Evolutionary conservation across 2,888 invertebrate species (phyloP), one percentile per base, ranked within the genome.

Genomic region (Tiphia femorata): DNA sequence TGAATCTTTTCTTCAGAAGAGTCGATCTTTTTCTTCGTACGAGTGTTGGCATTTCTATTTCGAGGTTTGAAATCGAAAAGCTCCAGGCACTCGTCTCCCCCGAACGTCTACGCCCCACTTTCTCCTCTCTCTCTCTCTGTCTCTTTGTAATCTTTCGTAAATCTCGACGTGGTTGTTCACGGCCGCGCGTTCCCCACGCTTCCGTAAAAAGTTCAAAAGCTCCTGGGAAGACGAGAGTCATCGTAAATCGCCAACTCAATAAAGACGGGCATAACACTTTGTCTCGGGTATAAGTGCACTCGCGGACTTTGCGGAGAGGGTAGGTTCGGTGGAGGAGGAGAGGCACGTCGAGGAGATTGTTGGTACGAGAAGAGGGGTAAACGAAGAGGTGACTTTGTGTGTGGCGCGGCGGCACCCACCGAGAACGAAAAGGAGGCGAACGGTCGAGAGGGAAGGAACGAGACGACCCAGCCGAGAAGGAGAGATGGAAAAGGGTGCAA

Each of bases 191-290:
- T 30, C 17, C 14, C 35, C 27, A 17, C 17, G 7, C 33, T 6
- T 35, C 40, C 23, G 41, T n/a, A 19, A 23, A 25, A 56, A 69
- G 51, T 69, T 64, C 55, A 49, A 49, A 60, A 33, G 33, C 33
- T 14, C 33, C 5, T 14, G n/a, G n/a, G n/a, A n/a, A n/a, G 4
- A n/a, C 33, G 33, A 33, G 44, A 41, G 40, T 37, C 29, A 47
- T 37, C 57, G 64, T 74, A 71, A 74, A 74, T 74, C 65, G 65
- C 38, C 47, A 49, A 54, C 62, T 70, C 67, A 61, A 73, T 73
- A 72, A 71, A 70, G 64, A 54, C 44, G 54, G 64, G 49, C 60
- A 67, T 67, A 65, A 65, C 64, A 62, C 72, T 74, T 74, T 71
- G 67, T 74, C 71, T 71, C 60, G 42, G 46, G 62, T 63, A 66